Base-by-base conservation (phyloP, 2,888 invertebrate species). In the Eupithecia subumbrata region DNA sequence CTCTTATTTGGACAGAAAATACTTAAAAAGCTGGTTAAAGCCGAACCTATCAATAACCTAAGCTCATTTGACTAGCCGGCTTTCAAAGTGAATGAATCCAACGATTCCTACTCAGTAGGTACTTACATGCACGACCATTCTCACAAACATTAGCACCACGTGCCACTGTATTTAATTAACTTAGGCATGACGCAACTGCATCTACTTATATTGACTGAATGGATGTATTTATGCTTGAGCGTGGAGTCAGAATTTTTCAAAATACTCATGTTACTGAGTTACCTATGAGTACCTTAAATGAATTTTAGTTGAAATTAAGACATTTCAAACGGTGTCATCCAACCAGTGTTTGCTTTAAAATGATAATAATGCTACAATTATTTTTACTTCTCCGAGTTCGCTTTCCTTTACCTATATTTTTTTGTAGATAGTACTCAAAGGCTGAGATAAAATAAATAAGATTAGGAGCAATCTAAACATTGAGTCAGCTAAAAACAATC, bases 61-160 rank as follows among this genome's bases (percentile, higher is more conserved):
- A 34, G 66, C 37, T 11, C 16, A 63, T 30, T 43, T 25, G 40
- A n/a, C 9, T n/a, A 34, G 60, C 37, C 72, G 52, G 72, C 43
- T 74, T 72, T 69, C 18, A 64, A 52, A n/a, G 45, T 72, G 22
- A 74, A 45, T 72, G 52, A 34, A 16, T 34, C 34, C 74, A 73
- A 52, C 68, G 52, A 71, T 63, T 40, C 68, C 60, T 68, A 73
- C 69, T 86, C 82, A 85, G 82, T 34, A 34, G 34, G 34, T 85
- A 84, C 84, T 84, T 80, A 84, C 86, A 88, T 87, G 85, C 79
- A 75, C 56, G 74, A 78, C 75, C 73, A 76, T 76, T 77, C 78
- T 71, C 74, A 78, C 72, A 74, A 86, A 84, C 86, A 87, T 88
- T 87, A 87, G 85, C 84, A 86, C 88, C 92, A 92, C 92, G 93